Conservation (phyloP, 35 echinoderm and acorn worm species). For the Heliocidaris erythrogramma region DNA sequence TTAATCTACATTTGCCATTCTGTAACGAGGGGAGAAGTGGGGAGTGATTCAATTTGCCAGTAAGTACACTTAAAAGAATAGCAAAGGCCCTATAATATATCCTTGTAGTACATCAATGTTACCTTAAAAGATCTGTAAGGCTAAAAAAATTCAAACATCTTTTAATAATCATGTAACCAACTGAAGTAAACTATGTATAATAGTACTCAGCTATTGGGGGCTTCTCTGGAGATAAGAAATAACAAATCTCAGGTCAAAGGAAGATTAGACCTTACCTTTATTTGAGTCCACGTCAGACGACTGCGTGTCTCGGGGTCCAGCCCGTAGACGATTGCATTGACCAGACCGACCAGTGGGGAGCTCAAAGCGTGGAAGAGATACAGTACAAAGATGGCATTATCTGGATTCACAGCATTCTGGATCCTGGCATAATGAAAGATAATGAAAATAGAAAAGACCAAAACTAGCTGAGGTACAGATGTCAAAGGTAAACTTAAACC, state of each 20-base stretch:
- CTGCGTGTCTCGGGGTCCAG: conserved; percentile 84
- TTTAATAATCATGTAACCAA: no score
- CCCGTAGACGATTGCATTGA: conserved; percentile 90
- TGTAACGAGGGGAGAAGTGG: no score
- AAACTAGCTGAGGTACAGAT: no score
- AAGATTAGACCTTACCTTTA: conserved; percentile 59
- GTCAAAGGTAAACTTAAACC: no score
- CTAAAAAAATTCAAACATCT: no score
- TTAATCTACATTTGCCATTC: no score
- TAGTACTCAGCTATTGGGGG: not conserved
- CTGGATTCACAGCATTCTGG: conserved; percentile 81
- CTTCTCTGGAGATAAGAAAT: no score
- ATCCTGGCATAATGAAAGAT: conserved; percentile 59
- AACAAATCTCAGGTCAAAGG: not conserved
- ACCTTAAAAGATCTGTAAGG: not conserved
- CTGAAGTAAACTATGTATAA: no score
- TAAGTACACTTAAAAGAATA: not conserved
- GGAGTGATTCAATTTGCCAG: no score
- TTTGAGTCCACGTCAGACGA: conserved; percentile 77
- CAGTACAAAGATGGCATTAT: conserved; percentile 79
- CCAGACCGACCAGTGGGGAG: conserved; percentile 73
- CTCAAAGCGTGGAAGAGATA: conserved; percentile 77
- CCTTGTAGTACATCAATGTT: not conserved
- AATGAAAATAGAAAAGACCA: not conserved
- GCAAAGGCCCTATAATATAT: not conserved